Percentiles rank a stretch among this genome's conserved stretches.
Evolutionary conservation across 2,797 vertebrate genomes (phyloP).

Genomic region (Momotus momota): DNA sequence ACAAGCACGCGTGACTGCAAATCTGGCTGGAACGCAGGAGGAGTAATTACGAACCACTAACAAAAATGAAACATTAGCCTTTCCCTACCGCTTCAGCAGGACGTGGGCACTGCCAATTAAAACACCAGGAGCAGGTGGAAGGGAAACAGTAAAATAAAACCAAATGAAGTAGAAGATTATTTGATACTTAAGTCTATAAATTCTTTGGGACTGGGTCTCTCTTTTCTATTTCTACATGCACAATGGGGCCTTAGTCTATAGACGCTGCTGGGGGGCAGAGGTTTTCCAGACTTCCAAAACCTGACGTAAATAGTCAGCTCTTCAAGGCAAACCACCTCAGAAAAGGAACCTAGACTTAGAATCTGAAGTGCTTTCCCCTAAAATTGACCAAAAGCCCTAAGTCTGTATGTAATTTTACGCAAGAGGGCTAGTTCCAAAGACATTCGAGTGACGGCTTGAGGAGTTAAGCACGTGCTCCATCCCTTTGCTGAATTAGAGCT

Average conservation of each 20-base stretch:
- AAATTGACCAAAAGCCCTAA: not conserved
- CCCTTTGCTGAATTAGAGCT: not conserved
- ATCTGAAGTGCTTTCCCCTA: not conserved
- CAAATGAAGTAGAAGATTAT: slow-evolving; percentile 14
- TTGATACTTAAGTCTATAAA: not conserved
- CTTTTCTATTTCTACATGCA: not conserved
- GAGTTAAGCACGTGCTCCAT: not conserved
- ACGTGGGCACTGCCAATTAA: slow-evolving; percentile 45
- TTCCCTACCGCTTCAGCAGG: slow-evolving; percentile 12
- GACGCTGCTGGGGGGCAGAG: not conserved
- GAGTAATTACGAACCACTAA: slow-evolving; percentile 50
- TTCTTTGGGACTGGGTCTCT: not conserved
- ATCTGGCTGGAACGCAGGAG: slow-evolving; percentile 57
- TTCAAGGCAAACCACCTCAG: not conserved
- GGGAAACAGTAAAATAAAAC: slow-evolving; percentile 29
- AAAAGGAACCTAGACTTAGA: not conserved
- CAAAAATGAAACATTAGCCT: slow-evolving; percentile 66
- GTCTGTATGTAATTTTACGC: not conserved
- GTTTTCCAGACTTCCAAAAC: not conserved
- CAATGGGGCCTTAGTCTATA: not conserved
- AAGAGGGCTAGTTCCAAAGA: not conserved
- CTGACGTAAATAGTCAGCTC: not conserved
- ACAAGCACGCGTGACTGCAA: slow-evolving; percentile 54
- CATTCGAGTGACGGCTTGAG: not conserved
- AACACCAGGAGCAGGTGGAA: slow-evolving; percentile 11